Base-by-base conservation (phyloP, 2,113 vertebrate genomes). In the Rhinoderma darwinii region DNA sequence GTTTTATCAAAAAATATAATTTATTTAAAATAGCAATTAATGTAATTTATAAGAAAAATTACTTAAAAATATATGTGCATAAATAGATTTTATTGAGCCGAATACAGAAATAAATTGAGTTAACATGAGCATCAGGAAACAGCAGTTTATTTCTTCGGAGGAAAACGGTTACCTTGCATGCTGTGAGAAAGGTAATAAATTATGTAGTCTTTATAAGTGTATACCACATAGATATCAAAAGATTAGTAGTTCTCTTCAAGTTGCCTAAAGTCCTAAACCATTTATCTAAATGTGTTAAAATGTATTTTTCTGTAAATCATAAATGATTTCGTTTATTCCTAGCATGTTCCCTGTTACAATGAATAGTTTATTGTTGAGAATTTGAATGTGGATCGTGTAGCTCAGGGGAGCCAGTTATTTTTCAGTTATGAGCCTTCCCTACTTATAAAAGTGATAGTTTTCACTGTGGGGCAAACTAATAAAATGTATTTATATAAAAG, bases 261-360 rank as follows among this genome's bases (percentile, higher is more conserved):
- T 86, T 81, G 84, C 84, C 84, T 86, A 86, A 81, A 86, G 84
- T 86, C 84, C 80, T 81, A 81, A 86, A 86, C 84, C 84, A 86
- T 86, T 86, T 86, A 86, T 86, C 84, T 86, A 86, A 86, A 86
- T 86, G 84, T 86, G 84, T 81, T 86, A 66, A 86, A 86, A 81
- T 86, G 63, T 56, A 66, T 86, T 72, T 86, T 86, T 86, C 63
- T 80, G 77, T 81, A 86, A 81, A 80, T 86, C 63, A 86, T 86
- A 81, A 81, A 86, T 86, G 63, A 86, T 86, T 86, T 80, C 56
- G 76, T 72, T 81, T 86, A 81, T 86, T 86, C 84, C 84, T 81
- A 56, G 35, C 77, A 86, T 86, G 84, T 80, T 81, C 50, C 17
- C 61, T 44, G 76, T 59, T 81, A 86, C 47, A 81, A 79, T 81